Conservation (phyloP, 2,797 vertebrate species). For the Perodicticus potto region DNA sequence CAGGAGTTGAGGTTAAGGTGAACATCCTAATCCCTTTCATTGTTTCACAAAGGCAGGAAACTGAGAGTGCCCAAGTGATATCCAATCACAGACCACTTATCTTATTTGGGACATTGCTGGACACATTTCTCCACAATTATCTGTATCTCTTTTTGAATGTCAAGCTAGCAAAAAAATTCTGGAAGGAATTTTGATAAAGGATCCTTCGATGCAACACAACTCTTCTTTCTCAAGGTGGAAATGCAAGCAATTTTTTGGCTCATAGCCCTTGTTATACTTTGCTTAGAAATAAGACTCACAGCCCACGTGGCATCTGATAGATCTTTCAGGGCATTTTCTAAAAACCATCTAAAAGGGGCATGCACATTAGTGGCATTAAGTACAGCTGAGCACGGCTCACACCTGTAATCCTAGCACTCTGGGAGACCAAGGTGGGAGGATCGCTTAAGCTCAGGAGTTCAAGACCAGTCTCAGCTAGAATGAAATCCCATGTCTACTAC, state of each 20-base stretch:
- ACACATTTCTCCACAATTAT: neutral
- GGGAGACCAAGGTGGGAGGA: no score
- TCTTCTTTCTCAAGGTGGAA: neutral
- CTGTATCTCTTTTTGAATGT: neutral
- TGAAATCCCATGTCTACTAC: no score
- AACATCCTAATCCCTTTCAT: neutral
- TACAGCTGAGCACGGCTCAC: no score
- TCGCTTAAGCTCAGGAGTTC: no score
- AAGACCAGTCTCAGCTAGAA: no score
- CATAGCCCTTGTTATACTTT: neutral
- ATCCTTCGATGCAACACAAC: neutral
- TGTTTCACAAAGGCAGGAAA: slow-evolving; percentile 11
- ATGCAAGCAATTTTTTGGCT: slow-evolving; percentile 5
- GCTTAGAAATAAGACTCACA: neutral
- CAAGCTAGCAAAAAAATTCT: slow-evolving; percentile 34
- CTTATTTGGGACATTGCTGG: neutral
- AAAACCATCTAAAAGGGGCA: neutral
- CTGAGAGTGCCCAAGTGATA: neutral
- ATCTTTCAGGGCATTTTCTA: slow-evolving; percentile 10
- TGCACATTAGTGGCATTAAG: neutral
- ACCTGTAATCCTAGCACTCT: no score
- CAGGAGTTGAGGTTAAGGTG: neutral
- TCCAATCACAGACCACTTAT: neutral
- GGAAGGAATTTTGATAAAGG: slow-evolving; percentile 7
- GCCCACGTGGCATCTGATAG: neutral